Base-by-base conservation (phyloP, 2,113 vertebrate species). In the Paralichthys olivaceus region DNA sequence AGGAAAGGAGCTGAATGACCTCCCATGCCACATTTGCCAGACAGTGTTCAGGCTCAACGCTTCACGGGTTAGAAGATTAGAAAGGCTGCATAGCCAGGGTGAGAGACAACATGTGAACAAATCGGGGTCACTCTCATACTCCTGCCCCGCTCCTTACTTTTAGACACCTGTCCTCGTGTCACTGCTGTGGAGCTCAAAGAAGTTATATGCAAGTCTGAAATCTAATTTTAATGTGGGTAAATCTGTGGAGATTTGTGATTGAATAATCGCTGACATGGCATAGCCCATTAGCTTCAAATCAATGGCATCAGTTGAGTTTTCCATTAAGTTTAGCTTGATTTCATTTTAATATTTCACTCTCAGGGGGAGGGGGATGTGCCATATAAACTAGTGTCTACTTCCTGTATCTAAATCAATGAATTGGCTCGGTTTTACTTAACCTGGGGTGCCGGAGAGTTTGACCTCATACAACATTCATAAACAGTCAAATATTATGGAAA, bases 141-240 rank as follows among this genome's bases (percentile, higher is more conserved):
- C 71, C 71, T 87, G 72, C 75, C 84, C 80, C 74, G 34, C 57
- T 87, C 77, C 91, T 92, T 93, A 92, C 92, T 49, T 90, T 91
- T 83, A 84, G 85, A 83, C 83, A 89, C 80, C 72, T 85, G 79
- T 87, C 90, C 81, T 22, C 8, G n/a, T 43, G 81, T 84, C 89
- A 87, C 83, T 83, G 87, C 91, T 93, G 92, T 84, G 81, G 80
- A 93, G 83, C 89, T 91, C 81, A 93, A 91, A 81, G 84, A 55
- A 73, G 86, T 92, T 86, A 91, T 56, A 84, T 84, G 58, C 84
- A 93, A 76, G 58, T 84, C 81, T 91, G 77, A 80, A 8, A 76
- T 85, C 73, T 83, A 70, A 8, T 65, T 77, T 70, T 23, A 66
- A 78, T 57, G 55, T 64, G 17, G 25, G 4, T 54, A 20, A 49